phyloP scores from a whole-genome alignment of 2,888 invertebrate genomes.

The Microlaimidae sp. region DNA sequence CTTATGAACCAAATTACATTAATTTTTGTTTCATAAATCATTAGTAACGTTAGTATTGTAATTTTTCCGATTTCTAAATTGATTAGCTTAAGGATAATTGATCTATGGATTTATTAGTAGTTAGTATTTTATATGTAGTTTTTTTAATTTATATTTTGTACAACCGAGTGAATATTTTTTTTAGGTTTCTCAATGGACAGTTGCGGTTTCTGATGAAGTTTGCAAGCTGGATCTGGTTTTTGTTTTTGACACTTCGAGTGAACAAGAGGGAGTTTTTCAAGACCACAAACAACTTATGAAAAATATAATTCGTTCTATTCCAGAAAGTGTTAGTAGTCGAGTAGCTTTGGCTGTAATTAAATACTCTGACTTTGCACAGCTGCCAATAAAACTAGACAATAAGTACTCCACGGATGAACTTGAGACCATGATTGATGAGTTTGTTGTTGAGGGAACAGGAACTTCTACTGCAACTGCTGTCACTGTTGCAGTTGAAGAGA shows the following conservation, averaged over 20 bases:
- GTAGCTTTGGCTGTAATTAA: neutral
- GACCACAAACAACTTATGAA: neutral
- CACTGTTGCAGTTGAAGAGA: neutral
- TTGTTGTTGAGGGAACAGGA: neutral
- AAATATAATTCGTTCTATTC: neutral
- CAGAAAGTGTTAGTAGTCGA: neutral
- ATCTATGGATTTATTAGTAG: too few relatives aligned
- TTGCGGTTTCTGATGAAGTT: neutral
- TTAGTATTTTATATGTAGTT: too few relatives aligned
- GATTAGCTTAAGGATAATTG: too few relatives aligned
- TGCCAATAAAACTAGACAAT: neutral
- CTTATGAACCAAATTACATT: too few relatives aligned
- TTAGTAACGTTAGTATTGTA: too few relatives aligned
- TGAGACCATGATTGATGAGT: neutral
- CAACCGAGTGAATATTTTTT: too few relatives aligned
- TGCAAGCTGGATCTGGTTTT: neutral
- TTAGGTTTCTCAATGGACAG: neutral
- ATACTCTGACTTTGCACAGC: neutral
- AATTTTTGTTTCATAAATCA: too few relatives aligned
- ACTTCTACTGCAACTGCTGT: neutral
- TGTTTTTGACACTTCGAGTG: neutral
- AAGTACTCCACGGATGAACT: neutral
- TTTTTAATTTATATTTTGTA: too few relatives aligned
- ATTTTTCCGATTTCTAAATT: too few relatives aligned
- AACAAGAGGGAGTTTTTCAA: neutral